These are phyloP conservation scores for Lacanobia oleracea DNA, from an alignment of 2,888 invertebrate genomes.

Conservation along the genomic window DNA sequence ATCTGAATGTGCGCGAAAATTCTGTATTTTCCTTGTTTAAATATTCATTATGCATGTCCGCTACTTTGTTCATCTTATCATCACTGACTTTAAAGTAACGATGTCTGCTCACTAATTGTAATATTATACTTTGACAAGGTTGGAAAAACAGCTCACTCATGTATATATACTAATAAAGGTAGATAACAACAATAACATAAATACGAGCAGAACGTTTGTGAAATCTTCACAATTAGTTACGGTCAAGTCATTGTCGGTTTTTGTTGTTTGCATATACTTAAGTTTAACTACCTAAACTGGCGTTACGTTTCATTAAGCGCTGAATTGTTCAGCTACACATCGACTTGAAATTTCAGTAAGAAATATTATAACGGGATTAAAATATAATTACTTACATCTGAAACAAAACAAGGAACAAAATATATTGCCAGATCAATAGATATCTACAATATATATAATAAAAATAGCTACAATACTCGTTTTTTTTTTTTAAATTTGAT, in stretches of 20 bases:
- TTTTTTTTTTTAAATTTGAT: no score
- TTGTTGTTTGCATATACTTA: conserved; percentile 50
- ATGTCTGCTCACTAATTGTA: conserved; percentile 47
- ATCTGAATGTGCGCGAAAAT: conserved; percentile 40
- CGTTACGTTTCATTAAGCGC: conserved; percentile 42
- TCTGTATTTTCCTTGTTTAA: conserved; percentile 57
- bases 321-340: conserved; percentile 31
- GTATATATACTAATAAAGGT: conserved; percentile 35
- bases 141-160: conserved; percentile 53
- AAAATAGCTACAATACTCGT: no score
- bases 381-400: not conserved
- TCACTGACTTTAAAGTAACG: conserved; percentile 47
- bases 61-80: conserved; percentile 59
- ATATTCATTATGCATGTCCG: conserved; percentile 49
- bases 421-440: conserved; percentile 8
- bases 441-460: no score
- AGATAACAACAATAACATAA: conserved; percentile 55
- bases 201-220: conserved; percentile 57
- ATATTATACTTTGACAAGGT: conserved; percentile 64
- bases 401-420: conserved; percentile 4
- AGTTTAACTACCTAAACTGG: conserved; percentile 22
- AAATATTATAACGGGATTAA: not conserved
- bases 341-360: not conserved
- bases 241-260: conserved; percentile 56
- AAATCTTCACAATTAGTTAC: conserved; percentile 62